Conservation (phyloP, 2,113 vertebrate genomes). For the Gymnarchus niloticus region DNA sequence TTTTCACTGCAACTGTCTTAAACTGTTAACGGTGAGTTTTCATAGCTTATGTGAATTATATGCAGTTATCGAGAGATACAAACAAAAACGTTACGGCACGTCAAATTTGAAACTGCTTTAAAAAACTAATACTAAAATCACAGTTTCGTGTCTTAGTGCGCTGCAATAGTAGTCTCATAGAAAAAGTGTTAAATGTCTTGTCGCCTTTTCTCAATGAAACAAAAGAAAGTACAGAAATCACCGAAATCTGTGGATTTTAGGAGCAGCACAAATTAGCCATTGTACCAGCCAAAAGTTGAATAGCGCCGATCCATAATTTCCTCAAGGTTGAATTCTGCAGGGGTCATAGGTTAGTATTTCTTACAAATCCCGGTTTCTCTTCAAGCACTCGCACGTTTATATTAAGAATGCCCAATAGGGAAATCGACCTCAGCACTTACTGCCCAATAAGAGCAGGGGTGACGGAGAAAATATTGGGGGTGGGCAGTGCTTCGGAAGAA, state of each 20-base stretch:
- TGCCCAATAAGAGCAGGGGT: slow-evolving; percentile 50
- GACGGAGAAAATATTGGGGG: slow-evolving; percentile 24
- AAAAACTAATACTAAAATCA: not conserved
- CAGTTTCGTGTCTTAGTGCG: not conserved
- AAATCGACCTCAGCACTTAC: not conserved
- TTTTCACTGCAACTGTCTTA: too few relatives aligned
- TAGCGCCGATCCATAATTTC: not conserved
- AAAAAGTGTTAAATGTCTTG: not conserved
- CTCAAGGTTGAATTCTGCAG: slow-evolving; percentile 26
- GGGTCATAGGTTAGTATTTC: slow-evolving; percentile 42
- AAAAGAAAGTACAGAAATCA: not conserved
- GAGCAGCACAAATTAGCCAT: not conserved
- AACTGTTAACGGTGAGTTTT: too few relatives aligned
- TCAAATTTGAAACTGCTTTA: too few relatives aligned
- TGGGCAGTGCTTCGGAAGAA: slow-evolving; percentile 16
- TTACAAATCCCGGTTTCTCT: slow-evolving; percentile 39
- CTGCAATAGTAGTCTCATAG: not conserved
- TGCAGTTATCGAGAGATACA: too few relatives aligned
- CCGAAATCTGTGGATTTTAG: not conserved
- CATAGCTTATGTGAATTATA: too few relatives aligned
- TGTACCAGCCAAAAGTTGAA: not conserved
- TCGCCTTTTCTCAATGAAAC: not conserved
- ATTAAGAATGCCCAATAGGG: slow-evolving; percentile 40
- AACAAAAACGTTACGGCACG: too few relatives aligned
- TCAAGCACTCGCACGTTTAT: not conserved